A percentile compares a stretch with the other conserved stretches of the same genome.
These are phyloP conservation scores for Leptosomus discolor DNA, from an alignment of 2,113 vertebrate genomes.

Conservation along the genomic window DNA sequence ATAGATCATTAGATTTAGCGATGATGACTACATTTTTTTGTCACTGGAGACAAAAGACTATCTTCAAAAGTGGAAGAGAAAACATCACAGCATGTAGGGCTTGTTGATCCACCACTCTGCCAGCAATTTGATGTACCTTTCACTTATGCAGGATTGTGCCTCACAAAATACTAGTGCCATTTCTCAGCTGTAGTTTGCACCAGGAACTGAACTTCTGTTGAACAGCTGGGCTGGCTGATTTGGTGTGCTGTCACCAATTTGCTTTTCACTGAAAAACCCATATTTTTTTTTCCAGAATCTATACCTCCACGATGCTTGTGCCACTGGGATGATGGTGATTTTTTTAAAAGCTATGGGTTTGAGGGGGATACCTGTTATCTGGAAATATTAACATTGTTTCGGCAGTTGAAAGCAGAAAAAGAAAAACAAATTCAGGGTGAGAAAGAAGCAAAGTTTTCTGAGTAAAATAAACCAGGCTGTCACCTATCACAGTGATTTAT, in stretches of 20 bases:
- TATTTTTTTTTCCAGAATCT: background rate
- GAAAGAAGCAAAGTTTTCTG: background rate
- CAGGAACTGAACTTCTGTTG: background rate
- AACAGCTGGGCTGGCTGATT: background rate
- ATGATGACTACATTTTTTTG: background rate
- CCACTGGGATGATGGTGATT: background rate
- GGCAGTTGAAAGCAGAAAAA: background rate
- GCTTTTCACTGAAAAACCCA: background rate
- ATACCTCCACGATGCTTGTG: background rate
- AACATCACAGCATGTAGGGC: background rate
- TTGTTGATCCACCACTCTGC: background rate
- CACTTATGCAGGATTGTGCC: fast-evolving
- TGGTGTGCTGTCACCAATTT: background rate
- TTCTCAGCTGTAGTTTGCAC: background rate
- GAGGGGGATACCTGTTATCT: background rate
- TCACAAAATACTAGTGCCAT: background rate
- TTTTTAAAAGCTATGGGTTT: background rate
- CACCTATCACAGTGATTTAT: background rate
- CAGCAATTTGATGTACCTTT: background rate
- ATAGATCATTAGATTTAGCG: background rate
- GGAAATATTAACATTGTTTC: background rate
- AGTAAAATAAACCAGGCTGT: background rate
- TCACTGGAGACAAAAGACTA: background rate
- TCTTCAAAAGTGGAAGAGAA: background rate
- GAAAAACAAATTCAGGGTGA: background rate